These are phyloP conservation scores for Fulica atra DNA, from an alignment of 2,113 vertebrate genomes.

Conservation along the genomic window DNA sequence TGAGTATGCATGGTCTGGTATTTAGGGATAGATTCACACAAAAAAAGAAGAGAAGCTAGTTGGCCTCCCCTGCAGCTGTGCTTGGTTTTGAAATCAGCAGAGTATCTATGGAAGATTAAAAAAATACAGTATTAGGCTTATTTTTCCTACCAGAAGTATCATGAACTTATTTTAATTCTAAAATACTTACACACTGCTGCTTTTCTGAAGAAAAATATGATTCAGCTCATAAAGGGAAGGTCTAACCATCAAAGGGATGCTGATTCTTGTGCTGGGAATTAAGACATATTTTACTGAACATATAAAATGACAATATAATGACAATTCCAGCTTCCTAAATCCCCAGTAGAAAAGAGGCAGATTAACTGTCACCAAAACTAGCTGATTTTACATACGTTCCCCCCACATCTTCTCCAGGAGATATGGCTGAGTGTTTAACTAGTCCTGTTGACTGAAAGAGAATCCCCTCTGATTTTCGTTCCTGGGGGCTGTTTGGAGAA, in stretches of 20 bases:
- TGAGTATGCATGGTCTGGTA: not conserved
- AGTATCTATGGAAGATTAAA: not conserved
- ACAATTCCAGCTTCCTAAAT: conserved; percentile 24
- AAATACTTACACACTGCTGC: not conserved
- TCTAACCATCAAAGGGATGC: not conserved
- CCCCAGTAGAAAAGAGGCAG: not conserved
- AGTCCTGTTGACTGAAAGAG: not conserved
- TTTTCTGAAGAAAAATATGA: not conserved
- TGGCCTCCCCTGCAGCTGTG: not conserved
- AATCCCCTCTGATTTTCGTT: conserved; percentile 10
- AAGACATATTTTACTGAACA: conserved; percentile 17
- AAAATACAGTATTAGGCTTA: not conserved
- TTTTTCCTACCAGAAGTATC: not conserved
- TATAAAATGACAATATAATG: conserved; percentile 40
- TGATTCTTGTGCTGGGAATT: not conserved
- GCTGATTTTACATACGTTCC: not conserved
- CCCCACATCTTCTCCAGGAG: not conserved
- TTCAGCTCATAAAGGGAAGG: not conserved
- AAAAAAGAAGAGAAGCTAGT: not conserved
- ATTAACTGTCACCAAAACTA: not conserved
- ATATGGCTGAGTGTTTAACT: not conserved
- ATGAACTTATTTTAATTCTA: not conserved
- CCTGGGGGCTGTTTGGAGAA: not conserved
- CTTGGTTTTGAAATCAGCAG: not conserved
- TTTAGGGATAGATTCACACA: not conserved